A percentile compares a stretch with the other conserved stretches of the same genome.
Conservation (phyloP, 2,888 invertebrate species). For the Hipparchia sbordonii region DNA sequence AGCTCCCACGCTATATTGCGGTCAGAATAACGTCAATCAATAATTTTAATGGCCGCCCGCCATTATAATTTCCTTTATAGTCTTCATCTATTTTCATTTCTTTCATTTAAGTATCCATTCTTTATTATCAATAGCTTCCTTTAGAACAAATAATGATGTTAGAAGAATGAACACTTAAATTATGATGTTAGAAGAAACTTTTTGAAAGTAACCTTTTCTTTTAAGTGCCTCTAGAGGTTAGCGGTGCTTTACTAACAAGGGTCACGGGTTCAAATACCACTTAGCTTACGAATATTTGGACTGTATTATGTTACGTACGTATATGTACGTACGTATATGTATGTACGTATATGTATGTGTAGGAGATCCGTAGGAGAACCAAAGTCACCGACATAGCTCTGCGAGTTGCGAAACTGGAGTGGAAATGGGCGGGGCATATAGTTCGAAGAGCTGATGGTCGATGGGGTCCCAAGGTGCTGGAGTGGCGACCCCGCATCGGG, state of each 20-base stretch:
- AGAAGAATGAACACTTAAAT: background rate
- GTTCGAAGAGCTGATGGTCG: too few relatives aligned
- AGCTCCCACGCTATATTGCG: constrained; percentile 13
- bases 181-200: constrained; percentile 24
- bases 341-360: too few relatives aligned
- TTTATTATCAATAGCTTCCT: constrained; percentile 9
- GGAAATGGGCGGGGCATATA: too few relatives aligned
- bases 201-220: constrained; percentile 41
- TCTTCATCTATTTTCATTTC: background rate
- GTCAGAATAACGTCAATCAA: constrained; percentile 26
- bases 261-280: constrained; percentile 33
- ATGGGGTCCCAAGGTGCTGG: too few relatives aligned
- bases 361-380: too few relatives aligned
- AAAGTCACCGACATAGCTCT: too few relatives aligned
- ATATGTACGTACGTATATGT: too few relatives aligned
- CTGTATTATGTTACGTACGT: background rate
- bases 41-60: constrained; percentile 3
- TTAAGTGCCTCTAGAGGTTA: constrained; percentile 33
- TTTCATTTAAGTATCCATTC: too few relatives aligned
- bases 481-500: too few relatives aligned
- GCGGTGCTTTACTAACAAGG: constrained; percentile 27
- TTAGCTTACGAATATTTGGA: constrained; percentile 5
- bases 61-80: constrained; percentile 5
- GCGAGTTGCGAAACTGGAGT: too few relatives aligned
- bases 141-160: background rate